Percentiles rank a stretch among this genome's conserved stretches.
Conservation (phyloP, 2,797 vertebrate genomes). For the Loriculus beryllinus region DNA sequence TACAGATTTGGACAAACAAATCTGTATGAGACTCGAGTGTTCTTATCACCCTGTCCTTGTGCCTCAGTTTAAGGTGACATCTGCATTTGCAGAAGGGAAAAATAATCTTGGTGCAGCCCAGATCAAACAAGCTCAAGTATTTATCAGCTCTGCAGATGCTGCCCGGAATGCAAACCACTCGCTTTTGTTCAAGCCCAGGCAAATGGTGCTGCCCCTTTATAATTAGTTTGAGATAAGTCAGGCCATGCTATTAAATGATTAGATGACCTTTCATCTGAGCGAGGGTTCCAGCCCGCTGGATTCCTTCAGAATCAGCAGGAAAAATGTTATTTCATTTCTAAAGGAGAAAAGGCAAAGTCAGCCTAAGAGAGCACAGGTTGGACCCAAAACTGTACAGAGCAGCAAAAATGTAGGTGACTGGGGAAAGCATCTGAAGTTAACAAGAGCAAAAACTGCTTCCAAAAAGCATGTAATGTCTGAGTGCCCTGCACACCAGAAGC, state of each 20-base stretch:
- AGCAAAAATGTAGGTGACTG: background rate
- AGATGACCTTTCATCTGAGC: background rate
- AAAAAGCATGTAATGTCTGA: background rate
- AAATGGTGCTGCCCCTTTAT: background rate
- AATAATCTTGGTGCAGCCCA: background rate
- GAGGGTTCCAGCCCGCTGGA: background rate
- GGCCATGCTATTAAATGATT: background rate
- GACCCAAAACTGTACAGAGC: background rate
- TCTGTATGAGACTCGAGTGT: background rate
- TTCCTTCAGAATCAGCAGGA: background rate
- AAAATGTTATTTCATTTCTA: background rate
- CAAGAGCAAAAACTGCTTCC: background rate
- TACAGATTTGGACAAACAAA: background rate
- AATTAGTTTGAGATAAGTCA: background rate
- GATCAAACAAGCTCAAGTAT: background rate
- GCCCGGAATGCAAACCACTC: background rate
- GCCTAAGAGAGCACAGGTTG: background rate
- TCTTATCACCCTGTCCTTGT: background rate
- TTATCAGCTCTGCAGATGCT: background rate
- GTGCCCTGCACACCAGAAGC: background rate
- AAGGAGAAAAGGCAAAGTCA: background rate
- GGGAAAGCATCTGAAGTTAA: background rate
- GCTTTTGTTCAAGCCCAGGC: background rate
- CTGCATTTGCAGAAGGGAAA: background rate
- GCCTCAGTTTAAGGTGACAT: background rate